Conservation (phyloP, 1,140 invertebrate genomes). For the Diabrotica undecimpunctata region DNA sequence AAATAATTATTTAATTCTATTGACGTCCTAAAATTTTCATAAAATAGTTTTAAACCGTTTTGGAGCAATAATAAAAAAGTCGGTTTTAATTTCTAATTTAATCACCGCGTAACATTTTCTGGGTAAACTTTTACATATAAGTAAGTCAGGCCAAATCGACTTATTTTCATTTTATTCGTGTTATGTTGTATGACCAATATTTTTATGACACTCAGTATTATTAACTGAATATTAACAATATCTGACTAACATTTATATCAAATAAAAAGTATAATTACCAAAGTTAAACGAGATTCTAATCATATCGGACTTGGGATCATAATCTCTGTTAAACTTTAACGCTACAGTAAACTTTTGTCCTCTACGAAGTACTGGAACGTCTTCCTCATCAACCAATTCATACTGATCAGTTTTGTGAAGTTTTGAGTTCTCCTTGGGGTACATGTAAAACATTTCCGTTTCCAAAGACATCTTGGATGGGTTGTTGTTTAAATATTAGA, state of each 20-base stretch:
- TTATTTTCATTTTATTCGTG: no score
- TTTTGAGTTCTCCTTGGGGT: conserved; percentile 58
- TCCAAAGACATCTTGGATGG: conserved; percentile 13
- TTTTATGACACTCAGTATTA: no score
- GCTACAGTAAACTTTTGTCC: conserved; percentile 62
- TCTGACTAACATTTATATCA: no score
- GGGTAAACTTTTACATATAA: no score
- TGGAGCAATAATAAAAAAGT: background rate
- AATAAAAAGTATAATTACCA: conserved; percentile 45
- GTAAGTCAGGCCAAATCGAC: no score
- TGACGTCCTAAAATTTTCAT: no score
- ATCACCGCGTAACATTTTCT: no score
- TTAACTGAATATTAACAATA: no score
- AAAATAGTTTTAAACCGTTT: background rate
- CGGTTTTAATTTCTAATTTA: no score
- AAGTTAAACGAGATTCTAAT: conserved; percentile 59
- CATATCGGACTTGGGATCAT: conserved; percentile 53
- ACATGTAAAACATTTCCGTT: conserved; percentile 59
- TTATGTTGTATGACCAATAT: no score
- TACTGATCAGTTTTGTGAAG: conserved; percentile 62
- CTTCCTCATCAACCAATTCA: conserved; percentile 57
- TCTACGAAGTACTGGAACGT: conserved; percentile 56
- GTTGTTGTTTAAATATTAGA: background rate
- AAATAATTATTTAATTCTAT: no score
- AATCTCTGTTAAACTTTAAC: conserved; percentile 55